These are phyloP conservation scores for Acanthis flammea DNA, from an alignment of 2,797 vertebrate genomes.

Conservation along the genomic window DNA sequence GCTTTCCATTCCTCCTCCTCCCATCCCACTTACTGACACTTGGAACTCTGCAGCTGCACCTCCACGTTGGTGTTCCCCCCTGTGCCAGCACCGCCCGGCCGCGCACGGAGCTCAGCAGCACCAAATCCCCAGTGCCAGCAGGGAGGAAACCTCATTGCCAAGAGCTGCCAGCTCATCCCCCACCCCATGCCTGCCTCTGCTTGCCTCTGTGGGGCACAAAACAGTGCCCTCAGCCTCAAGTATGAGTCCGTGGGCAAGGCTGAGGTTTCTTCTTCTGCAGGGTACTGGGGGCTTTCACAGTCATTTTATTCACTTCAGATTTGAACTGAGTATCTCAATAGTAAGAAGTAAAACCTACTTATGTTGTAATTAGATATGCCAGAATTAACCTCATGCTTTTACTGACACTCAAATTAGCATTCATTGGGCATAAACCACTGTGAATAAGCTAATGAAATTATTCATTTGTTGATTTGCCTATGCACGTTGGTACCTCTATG, in stretches of 20 bases:
- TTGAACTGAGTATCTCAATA: background rate
- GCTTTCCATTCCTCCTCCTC: background rate
- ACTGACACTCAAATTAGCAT: background rate
- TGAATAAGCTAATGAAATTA: slow-evolving; percentile 26
- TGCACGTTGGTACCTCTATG: background rate
- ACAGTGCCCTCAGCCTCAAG: rapidly evolving
- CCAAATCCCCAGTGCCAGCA: background rate
- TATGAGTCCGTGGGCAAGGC: background rate
- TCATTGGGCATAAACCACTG: background rate
- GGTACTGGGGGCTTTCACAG: background rate
- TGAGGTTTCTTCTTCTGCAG: background rate
- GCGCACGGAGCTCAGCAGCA: rapidly evolving
- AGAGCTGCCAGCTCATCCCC: background rate
- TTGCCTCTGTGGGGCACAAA: rapidly evolving
- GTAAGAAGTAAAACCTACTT: background rate
- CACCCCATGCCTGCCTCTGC: rapidly evolving
- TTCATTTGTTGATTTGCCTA: slow-evolving; percentile 10
- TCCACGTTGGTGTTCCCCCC: background rate
- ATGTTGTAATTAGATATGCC: background rate
- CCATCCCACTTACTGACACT: background rate
- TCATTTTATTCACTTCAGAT: background rate
- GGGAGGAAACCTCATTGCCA: rapidly evolving
- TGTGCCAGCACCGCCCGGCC: background rate
- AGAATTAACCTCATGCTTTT: background rate
- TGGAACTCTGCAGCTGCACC: rapidly evolving